Conservation (phyloP, 2,797 vertebrate species). For the Trachurus trachurus region DNA sequence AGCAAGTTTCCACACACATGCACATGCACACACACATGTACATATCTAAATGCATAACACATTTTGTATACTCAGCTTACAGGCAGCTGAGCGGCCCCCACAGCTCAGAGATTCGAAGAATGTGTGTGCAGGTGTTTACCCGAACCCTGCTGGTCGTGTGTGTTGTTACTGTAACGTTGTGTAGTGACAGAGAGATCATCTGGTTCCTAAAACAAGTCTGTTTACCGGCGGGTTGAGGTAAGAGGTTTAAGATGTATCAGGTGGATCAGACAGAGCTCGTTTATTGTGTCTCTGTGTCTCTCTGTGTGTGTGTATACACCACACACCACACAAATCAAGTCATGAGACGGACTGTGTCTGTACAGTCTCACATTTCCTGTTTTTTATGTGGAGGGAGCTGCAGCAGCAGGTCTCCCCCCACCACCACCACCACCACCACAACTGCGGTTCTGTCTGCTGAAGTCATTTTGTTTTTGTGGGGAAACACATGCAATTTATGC, state of each 20-base stretch:
- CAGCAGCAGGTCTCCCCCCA: neutral
- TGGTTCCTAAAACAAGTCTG: conserved; percentile 25
- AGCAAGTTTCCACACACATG: conserved; percentile 36
- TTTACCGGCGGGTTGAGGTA: conserved; percentile 34
- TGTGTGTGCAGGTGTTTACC: conserved; percentile 41
- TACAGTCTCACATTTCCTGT: conserved; percentile 35
- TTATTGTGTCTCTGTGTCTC: neutral
- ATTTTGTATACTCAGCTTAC: conserved; percentile 65
- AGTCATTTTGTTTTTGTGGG: neutral
- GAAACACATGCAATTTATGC: neutral
- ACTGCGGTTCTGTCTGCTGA: neutral
- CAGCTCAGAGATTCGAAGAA: neutral
- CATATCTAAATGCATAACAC: neutral
- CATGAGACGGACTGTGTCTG: neutral
- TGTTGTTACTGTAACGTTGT: neutral
- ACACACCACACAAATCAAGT: neutral
- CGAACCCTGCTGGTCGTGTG: neutral
- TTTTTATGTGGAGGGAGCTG: conserved; percentile 1
- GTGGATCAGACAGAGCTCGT: conserved; percentile 1
- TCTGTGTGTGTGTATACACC: neutral
- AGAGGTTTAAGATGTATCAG: conserved; percentile 19
- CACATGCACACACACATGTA: neutral
- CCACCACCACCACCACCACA: neutral
- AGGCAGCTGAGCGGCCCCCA: conserved; percentile 42
- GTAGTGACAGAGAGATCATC: neutral